Base-by-base conservation (phyloP, 2,113 vertebrate species). In the Leptobrachium ailaonicum region DNA sequence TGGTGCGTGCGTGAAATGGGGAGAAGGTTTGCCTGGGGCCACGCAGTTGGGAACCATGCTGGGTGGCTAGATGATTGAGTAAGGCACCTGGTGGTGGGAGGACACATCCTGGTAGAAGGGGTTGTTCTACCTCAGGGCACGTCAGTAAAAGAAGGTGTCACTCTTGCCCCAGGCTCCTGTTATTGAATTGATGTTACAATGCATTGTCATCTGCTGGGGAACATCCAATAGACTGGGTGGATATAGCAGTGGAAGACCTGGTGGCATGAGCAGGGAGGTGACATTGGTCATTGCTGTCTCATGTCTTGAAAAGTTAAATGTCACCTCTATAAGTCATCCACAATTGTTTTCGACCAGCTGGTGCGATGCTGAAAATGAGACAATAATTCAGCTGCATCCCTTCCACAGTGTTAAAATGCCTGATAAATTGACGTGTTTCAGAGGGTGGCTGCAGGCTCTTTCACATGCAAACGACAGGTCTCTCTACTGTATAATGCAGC, bases 331-430 rank as follows among this genome's bases (percentile, higher is more conserved):
- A 95, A 92, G 92, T 96, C 94, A 94, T 92, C 90, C 87, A 82
- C 87, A 83, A 81, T 85, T 82, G 84, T 81, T 88, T 87, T 87
- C 76, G 89, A 95, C 94, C 95, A 96, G 95, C 95, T 96, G 95
- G 95, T 95, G 94, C 90, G 87, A 88, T 90, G 90, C 90, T 73
- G 91, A 90, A 93, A 93, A 93, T 93, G 91, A 92, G 92, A 90
- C 92, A 92, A 92, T 91, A 92, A 92, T 90, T 92, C 92, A 92
- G 93, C 90, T 90, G 90, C 91, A 89, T 74, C 3, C 73, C 60
- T 80, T 73, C 62, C 67, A 43, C 56, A 62, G 78, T 71, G 64
- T 80, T 62, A 80, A 80, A 80, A 80, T 80, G 71, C 41, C 64
- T 80, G 71, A 67, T 80, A 80, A 80, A 80, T 80, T 73, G 71